Base-by-base conservation (phyloP, 1,140 invertebrate genomes). In the Mercenaria mercenaria region DNA sequence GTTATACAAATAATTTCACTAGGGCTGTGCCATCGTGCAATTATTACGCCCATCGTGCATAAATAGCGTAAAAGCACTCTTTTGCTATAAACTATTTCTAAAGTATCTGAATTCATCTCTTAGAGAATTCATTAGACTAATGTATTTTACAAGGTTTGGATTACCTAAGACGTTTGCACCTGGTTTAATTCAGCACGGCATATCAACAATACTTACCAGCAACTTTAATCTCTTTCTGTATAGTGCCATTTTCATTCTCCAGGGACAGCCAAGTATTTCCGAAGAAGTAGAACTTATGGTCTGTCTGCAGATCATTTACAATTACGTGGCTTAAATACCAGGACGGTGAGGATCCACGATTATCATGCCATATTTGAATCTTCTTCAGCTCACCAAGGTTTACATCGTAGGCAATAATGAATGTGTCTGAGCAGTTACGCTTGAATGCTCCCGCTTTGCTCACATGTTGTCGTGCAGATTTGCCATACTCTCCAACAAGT, bases 341-440 rank as follows among this genome's bases (percentile, higher is more conserved):
- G 82, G 92, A 91, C 18, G 95, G 94, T 43, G 93, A 93, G 56
- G 92, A 74, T 1, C 95, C 94, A 43, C 90, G 90, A 88, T 95
- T 95, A 92, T 95, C 94, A 91, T 95, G 95, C 95, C 95, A 95
- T 37, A 95, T 84, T 26, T 91, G 83, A 26, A 95, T 77, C 80
- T 94, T 94, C 4, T 85, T 79, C 13, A 95, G 67, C 23, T 94
- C 91, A 20, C 94, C 95, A 26, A 95, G 87, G 74, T 93, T 93
- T 6, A 81, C 91, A 64, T 94, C 92, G 74, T 92, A 89, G 15
- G 94, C 94, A 37, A 95, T 93, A 41, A 94, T 90, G 76, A 95
- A 94, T 32, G 89, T 91, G 85, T 95, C 94, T 8, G 90, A 80
- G 56, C 93, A 93, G 82, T 94, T 95, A 20, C 94, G 91, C 64